Base-by-base conservation (phyloP, 2,888 invertebrate genomes). In the Melieria picta region DNA sequence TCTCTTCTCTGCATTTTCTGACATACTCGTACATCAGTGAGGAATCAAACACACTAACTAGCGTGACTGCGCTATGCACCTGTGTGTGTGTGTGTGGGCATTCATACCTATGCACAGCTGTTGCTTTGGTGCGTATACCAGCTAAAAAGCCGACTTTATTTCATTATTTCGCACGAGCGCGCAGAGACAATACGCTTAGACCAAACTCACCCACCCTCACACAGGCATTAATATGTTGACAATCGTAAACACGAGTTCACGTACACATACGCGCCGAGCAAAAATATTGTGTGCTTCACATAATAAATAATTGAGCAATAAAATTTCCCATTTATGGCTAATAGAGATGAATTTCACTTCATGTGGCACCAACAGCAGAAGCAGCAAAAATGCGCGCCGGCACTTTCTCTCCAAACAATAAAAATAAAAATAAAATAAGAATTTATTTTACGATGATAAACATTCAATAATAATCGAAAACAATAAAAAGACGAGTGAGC, bases 381-480 rank as follows among this genome's bases (percentile, higher is more conserved):
- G 30, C 10, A 43, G n/a, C 7, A 16, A 4, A 58, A 42, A 58
- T 10, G 10, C 6, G 16, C 42, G 10, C 42, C 30, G 16, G 11
- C 50, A 30, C 3, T 30, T 30, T 30, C 30, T 1, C 30, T 30
- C 30, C 30, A 30, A 30, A 30, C 30, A 52, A 57, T 30, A 63
- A 57, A 43, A 13, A 66, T 47, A 47, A 10, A 43, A 69, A 48
- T n/a, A 57, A 57, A 64, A 64, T 69, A 50, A 57, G 50, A 69
- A 64, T 66, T 62, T 65, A 67, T 71, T 69, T 64, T 66, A 72
- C 61, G 67, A 73, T 68, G 57, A 75, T 72, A 74, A 66, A 72
- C 75, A 77, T 80, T 82, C 78, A 81, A 82, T 79, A 82, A 82
- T 82, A 82, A 82, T 81, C 79, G 78, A 79, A 79, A 79, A 77